phyloP scores from a whole-genome alignment of 2,888 invertebrate species.

The Aphrophora alni region DNA sequence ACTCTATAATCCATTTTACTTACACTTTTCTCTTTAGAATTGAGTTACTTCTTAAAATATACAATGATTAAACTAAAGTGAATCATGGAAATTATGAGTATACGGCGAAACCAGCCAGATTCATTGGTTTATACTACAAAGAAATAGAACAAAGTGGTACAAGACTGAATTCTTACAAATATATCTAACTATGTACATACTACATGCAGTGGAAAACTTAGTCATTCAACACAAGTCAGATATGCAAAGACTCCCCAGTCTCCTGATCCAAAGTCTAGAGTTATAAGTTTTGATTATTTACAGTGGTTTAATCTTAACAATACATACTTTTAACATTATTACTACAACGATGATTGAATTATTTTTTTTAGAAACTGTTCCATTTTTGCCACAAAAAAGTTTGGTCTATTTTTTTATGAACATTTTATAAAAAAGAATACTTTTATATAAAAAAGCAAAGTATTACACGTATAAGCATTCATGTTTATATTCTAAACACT shows the following conservation, averaged over 20 bases:
- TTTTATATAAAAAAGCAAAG: conserved; percentile 32
- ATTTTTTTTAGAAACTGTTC: not conserved
- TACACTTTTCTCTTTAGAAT: conserved; percentile 34
- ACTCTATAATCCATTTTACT: conserved; percentile 27
- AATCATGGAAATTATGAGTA: conserved; percentile 9
- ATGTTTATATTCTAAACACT: conserved; percentile 32
- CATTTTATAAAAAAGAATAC: conserved; percentile 28
- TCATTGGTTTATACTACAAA: conserved; percentile 42
- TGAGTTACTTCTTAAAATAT: conserved; percentile 36
- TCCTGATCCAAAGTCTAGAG: conserved; percentile 30
- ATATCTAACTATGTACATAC: conserved; percentile 42
- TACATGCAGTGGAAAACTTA: conserved; percentile 48
- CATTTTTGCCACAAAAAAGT: not conserved
- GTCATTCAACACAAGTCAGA: conserved; percentile 40
- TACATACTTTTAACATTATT: not conserved
- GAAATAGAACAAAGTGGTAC: conserved; percentile 23
- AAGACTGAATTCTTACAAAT: conserved; percentile 13
- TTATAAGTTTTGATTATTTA: not conserved
- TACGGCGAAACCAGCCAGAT: conserved; percentile 42
- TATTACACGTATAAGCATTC: conserved; percentile 28
- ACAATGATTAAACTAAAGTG: conserved; percentile 30
- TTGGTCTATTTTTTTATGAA: conserved; percentile 32
- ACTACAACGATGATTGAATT: not conserved
- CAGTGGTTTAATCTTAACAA: not conserved
- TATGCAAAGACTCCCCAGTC: conserved; percentile 41